Evolutionary conservation across 2,113 vertebrate genomes (phyloP), one percentile per base, ranked within the genome.

Genomic region (Dasypus novemcinctus): DNA sequence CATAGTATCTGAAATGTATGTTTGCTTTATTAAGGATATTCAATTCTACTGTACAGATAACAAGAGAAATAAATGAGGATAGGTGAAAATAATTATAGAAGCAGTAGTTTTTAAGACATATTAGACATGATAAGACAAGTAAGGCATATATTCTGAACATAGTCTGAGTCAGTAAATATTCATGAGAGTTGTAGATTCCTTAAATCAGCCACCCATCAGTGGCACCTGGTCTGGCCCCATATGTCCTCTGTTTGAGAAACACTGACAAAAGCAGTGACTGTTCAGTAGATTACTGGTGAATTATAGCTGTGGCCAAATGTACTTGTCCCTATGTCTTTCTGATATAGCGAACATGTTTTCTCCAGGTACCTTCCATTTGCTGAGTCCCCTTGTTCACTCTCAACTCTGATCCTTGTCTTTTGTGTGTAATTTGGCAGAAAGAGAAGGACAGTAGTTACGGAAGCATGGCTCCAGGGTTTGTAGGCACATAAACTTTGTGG

Each of bases 11-110:
- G 3, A 90, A 89, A 72, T 33, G 20, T 61, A 3, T 74, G 6
- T n/a, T 90, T 61, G 18, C 52, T 46, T 94, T 87, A 72, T 74
- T 82, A 90, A 82, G 54, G 38, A 36, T 86, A 82, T 71, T 84
- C 21, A 63, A 36, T 33, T 81, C 43, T 61, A 43, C 31, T 59
- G 33, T 68, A 31, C 25, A 43, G 59, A 94, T 43, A 94, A 74
- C 27, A 87, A 75, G 64, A 80, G 23, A 91, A 95, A 38, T 80
- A 54, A 75, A 94, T 31, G 31, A 64, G 63, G 90, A 41, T 43
- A 76, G 12, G 29, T 66, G 2, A 78, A 75, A 82, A 82, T 41
- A 38, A 54, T 71, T 87, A 69, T n/a, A 81, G 33, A 91, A 90
- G 25, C 14, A 79, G 29, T 43, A n/a, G 23, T 43, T 78, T 66